Percentiles rank a stretch among this genome's conserved stretches.
Conservation (phyloP, 2,888 invertebrate species). For the Microdon myrmicae region DNA sequence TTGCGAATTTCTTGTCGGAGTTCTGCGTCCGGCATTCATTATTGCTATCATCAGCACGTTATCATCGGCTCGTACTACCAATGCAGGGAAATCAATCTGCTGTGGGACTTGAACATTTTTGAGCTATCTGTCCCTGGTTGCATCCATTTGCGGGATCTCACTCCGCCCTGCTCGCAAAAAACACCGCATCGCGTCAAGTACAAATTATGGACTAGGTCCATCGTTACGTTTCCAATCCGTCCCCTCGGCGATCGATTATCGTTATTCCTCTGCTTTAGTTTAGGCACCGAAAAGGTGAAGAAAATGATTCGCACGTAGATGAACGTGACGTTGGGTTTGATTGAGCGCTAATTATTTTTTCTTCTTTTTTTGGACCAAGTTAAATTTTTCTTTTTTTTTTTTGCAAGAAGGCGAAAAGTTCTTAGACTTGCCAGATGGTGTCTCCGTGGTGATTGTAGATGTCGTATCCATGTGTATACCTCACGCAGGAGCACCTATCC, state of each 20-base stretch:
- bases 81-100: conserved; percentile 12
- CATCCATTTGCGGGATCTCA: too few species aligned
- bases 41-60: conserved; percentile 8
- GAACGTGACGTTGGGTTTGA: conserved; percentile 68
- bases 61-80: neutral
- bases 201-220: conserved; percentile 1
- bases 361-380: conserved; percentile 15
- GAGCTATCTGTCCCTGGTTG: too few species aligned
- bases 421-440: conserved; percentile 23
- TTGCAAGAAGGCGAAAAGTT: conserved; percentile 16
- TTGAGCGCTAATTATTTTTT: conserved; percentile 58
- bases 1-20: conserved; percentile 2
- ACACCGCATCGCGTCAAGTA: too few species aligned
- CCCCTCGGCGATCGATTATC: conserved; percentile 4
- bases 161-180: too few species aligned
- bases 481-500: conserved; percentile 50
- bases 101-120: too few species aligned
- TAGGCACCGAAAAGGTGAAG: conserved; percentile 52
- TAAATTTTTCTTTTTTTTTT: conserved; percentile 31
- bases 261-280: conserved; percentile 16
- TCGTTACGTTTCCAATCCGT: neutral
- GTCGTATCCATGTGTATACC: conserved; percentile 35
- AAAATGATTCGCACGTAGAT: conserved; percentile 67
- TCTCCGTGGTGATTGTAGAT: conserved; percentile 12
- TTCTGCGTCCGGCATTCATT: conserved; percentile 12